A percentile compares a stretch with the other conserved stretches of the same genome.
Evolutionary conservation across 92 coral and sea anemone species (phyloP).

Genomic region (Chrysogorgia sp.): DNA sequence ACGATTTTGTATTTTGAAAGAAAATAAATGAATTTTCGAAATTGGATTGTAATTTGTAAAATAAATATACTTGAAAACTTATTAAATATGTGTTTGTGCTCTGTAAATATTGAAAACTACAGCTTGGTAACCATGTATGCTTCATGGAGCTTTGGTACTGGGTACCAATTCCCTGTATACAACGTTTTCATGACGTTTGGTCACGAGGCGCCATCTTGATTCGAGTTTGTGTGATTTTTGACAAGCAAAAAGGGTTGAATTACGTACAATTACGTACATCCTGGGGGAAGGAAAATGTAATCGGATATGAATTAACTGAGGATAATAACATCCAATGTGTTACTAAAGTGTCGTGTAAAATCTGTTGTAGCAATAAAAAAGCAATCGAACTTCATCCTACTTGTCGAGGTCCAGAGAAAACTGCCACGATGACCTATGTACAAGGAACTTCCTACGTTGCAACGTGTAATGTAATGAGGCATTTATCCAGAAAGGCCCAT

Average conservation of each 20-base stretch:
- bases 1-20: no score
- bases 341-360: background rate
- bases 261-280: background rate
- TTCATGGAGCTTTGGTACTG: no score
- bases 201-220: no score
- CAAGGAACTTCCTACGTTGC: slow-evolving; percentile 2
- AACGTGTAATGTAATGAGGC: background rate
- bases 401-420: background rate
- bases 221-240: no score
- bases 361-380: background rate
- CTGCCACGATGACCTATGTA: background rate
- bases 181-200: no score
- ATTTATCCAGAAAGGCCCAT: background rate
- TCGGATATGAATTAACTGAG: background rate
- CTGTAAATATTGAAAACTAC: no score
- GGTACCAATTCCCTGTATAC: no score
- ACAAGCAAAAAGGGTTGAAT: background rate
- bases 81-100: no score
- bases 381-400: background rate
- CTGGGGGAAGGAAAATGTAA: background rate
- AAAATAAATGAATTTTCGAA: no score
- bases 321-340: background rate
- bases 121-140: no score
- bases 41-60: no score
- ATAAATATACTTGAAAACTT: no score